A percentile compares a stretch with the other conserved stretches of the same genome.
Evolutionary conservation across 2,888 invertebrate species (phyloP).

Genomic region (Trichogramma evanescens): DNA sequence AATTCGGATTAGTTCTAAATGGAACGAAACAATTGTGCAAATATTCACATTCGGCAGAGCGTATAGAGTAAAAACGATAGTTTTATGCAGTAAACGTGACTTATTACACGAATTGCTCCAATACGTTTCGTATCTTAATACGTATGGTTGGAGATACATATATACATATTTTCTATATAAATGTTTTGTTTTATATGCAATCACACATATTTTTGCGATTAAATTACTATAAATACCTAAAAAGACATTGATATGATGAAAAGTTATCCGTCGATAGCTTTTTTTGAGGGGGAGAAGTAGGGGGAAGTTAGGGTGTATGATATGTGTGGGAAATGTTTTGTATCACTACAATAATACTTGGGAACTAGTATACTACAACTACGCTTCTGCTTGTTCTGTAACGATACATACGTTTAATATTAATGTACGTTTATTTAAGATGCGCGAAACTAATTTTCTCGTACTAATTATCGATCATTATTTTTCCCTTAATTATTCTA

Average conservation of each 20-base stretch:
- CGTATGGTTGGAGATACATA: not conserved
- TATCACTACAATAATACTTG: conserved; percentile 42
- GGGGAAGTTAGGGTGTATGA: too few species aligned
- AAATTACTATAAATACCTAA: conserved; percentile 23
- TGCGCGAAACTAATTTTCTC: conserved; percentile 2
- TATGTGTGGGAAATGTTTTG: conserved; percentile 28
- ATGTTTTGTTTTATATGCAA: conserved; percentile 18
- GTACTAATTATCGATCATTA: not conserved
- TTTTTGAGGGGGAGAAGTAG: conserved; percentile 18
- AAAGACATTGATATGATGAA: conserved; percentile 46
- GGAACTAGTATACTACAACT: conserved; percentile 39
- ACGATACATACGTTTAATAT: conserved; percentile 4
- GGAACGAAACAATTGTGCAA: too few species aligned
- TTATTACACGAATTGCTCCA: too few species aligned
- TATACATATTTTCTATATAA: conserved; percentile 3
- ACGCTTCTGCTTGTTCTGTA: conserved; percentile 29
- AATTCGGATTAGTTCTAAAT: too few species aligned
- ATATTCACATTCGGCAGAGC: too few species aligned
- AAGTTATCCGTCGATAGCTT: conserved; percentile 37
- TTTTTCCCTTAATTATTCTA: conserved; percentile 9
- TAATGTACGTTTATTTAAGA: not conserved
- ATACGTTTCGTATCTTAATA: too few species aligned
- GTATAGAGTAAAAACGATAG: too few species aligned
- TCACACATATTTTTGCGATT: conserved; percentile 19
- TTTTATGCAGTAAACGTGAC: too few species aligned